phyloP scores from a whole-genome alignment of 2,797 vertebrate species.

The Enteromius trimaculatus region DNA sequence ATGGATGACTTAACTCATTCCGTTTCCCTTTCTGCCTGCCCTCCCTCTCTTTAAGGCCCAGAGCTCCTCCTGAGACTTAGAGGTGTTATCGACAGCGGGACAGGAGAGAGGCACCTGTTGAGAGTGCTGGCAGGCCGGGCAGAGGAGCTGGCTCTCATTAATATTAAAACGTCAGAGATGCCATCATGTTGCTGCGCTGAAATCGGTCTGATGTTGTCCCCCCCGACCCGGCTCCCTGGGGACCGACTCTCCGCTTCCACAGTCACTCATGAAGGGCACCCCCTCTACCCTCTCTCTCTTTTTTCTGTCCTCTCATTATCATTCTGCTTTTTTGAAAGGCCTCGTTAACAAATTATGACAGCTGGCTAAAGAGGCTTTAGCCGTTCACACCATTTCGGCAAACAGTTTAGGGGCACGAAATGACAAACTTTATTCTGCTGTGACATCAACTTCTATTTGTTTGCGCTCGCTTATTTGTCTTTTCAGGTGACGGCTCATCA shows the following conservation, averaged over 20 bases:
- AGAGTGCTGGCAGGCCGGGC: slow-evolving; percentile 43
- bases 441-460: slow-evolving; percentile 25
- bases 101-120: slow-evolving; percentile 58
- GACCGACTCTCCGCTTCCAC: slow-evolving; percentile 77
- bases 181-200: slow-evolving; percentile 84
- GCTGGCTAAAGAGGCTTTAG: slow-evolving; percentile 80
- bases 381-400: slow-evolving; percentile 78
- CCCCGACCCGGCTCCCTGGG: slow-evolving; percentile 74
- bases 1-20: slow-evolving; percentile 61
- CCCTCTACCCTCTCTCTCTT: slow-evolving; percentile 66
- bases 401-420: slow-evolving; percentile 70
- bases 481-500: slow-evolving; percentile 49
- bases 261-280: slow-evolving; percentile 73
- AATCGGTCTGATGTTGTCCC: slow-evolving; percentile 85
- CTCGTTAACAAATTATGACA: slow-evolving; percentile 88
- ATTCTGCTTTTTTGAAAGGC: slow-evolving; percentile 75
- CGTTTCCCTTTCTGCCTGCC: slow-evolving; percentile 44
- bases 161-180: slow-evolving; percentile 89
- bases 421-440: slow-evolving; percentile 49
- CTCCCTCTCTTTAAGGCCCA: slow-evolving; percentile 46
- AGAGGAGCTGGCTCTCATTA: slow-evolving; percentile 71
- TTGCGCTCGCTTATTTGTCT: slow-evolving; percentile 45
- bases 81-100: slow-evolving; percentile 48
- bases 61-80: slow-evolving; percentile 46
- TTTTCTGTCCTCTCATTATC: slow-evolving; percentile 70